These are phyloP conservation scores for Hybognathus amarus DNA, from an alignment of 2,797 vertebrate genomes.

Conservation along the genomic window DNA sequence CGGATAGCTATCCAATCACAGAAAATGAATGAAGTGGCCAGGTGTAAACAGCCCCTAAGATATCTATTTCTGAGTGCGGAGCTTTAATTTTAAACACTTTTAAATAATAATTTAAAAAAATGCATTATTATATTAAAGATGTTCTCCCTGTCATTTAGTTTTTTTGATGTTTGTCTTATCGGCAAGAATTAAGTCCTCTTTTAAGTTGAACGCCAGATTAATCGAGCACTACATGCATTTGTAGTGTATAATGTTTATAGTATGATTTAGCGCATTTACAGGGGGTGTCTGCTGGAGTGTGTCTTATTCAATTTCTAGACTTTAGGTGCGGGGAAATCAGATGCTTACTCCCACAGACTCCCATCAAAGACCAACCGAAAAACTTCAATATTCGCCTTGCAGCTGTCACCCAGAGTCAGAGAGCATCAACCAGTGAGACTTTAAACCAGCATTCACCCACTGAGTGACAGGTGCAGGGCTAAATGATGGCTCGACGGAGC, in stretches of 20 bases:
- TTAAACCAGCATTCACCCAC: constrained; percentile 45
- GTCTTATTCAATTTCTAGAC: constrained; percentile 1
- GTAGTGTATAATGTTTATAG: constrained; percentile 17
- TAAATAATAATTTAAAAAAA: neutral
- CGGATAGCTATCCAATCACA: no score
- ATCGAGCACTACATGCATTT: neutral
- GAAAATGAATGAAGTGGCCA: no score
- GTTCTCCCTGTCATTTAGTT: neutral
- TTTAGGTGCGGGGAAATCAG: constrained; percentile 28
- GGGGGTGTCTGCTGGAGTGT: constrained; percentile 9
- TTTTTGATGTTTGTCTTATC: constrained; percentile 9
- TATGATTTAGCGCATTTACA: neutral
- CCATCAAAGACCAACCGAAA: constrained; percentile 56
- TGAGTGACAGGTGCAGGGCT: constrained; percentile 63
- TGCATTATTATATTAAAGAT: neutral
- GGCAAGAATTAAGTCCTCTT: neutral
- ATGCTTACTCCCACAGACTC: constrained; percentile 25
- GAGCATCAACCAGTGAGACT: constrained; percentile 58
- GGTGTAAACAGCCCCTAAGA: no score
- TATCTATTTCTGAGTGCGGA: neutral
- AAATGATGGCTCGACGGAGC: constrained; percentile 56
- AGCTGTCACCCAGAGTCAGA: constrained; percentile 63
- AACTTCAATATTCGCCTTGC: constrained; percentile 61
- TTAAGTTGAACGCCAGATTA: neutral
- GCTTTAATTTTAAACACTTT: neutral